phyloP scores from a whole-genome alignment of 2,113 vertebrate species.

The Poicephalus gulielmi region DNA sequence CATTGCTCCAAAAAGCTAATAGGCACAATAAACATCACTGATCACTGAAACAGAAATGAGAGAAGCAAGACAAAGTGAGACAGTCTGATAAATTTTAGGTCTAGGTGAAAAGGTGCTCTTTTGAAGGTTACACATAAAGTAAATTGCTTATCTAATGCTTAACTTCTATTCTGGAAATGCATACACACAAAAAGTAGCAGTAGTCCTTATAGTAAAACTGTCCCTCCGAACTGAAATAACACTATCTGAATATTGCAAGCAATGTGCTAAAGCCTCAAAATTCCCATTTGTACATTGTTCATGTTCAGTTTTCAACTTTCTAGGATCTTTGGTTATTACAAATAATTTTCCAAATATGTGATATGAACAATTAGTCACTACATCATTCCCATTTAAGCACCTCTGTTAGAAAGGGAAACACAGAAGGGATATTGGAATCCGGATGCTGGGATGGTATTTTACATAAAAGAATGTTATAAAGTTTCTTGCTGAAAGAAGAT shows the following conservation, averaged over 20 bases:
- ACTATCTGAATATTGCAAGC: background rate
- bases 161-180: background rate
- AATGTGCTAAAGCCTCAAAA: background rate
- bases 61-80: background rate
- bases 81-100: background rate
- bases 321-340: background rate
- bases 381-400: background rate
- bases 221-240: background rate
- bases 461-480: background rate
- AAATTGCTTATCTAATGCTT: background rate
- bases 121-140: background rate
- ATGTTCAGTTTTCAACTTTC: background rate
- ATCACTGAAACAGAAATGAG: background rate
- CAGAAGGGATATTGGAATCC: background rate
- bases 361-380: background rate
- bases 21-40: background rate
- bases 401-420: background rate
- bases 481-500: background rate
- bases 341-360: background rate
- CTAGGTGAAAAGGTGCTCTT: background rate
- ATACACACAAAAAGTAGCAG: background rate
- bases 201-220: background rate
- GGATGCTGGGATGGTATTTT: background rate
- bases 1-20: background rate
- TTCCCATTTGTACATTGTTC: background rate